Conservation (phyloP, 2,888 invertebrate species). For the Nudaria mundana region DNA sequence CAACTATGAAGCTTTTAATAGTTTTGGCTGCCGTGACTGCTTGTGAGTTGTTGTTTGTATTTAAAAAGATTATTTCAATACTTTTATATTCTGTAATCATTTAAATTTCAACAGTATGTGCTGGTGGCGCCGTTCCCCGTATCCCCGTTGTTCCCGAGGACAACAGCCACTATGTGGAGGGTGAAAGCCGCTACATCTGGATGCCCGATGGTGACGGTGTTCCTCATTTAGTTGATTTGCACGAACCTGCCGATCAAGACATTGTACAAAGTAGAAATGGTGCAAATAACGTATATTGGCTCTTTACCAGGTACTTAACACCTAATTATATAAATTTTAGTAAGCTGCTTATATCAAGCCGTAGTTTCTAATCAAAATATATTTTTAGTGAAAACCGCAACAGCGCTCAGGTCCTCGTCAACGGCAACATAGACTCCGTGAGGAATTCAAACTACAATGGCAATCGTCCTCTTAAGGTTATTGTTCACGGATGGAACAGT, state of each 20-base stretch:
- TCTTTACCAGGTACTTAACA: conserved; percentile 50
- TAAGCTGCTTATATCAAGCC: background rate
- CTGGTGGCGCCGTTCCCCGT: conserved; percentile 41
- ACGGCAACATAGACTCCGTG: conserved; percentile 33
- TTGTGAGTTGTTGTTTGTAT: conserved; percentile 30
- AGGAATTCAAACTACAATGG: conserved; percentile 39
- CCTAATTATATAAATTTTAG: background rate
- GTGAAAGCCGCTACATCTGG: conserved; percentile 67
- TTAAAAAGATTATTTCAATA: background rate
- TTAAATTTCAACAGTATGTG: conserved; percentile 2
- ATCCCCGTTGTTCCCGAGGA: conserved; percentile 56
- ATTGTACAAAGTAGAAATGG: conserved; percentile 44
- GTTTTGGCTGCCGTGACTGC: conserved; percentile 33
- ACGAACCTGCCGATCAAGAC: conserved; percentile 39
- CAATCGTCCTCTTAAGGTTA: conserved; percentile 32
- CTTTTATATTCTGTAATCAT: background rate
- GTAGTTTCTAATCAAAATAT: no score
- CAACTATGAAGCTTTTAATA: conserved; percentile 35
- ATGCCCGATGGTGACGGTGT: conserved; percentile 64
- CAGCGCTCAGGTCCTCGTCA: conserved; percentile 33
- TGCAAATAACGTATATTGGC: conserved; percentile 60
- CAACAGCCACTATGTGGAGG: conserved; percentile 69
- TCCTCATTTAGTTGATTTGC: conserved; percentile 57
- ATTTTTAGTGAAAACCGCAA: conserved; percentile 43
- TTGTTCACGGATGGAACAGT: conserved; percentile 62